These are phyloP conservation scores for Erebia palarica DNA, from an alignment of 2,888 invertebrate species.

Conservation along the genomic window DNA sequence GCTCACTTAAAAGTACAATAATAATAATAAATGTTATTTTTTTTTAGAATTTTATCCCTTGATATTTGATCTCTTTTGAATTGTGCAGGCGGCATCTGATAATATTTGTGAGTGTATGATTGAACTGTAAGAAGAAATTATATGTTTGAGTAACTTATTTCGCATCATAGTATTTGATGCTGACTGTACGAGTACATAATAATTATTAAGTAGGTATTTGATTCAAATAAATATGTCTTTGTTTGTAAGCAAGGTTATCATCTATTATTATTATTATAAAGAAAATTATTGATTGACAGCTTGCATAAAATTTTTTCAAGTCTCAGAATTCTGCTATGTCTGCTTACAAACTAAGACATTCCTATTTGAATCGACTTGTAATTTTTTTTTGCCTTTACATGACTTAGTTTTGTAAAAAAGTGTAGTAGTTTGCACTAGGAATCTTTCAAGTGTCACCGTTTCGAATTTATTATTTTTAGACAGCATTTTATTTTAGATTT, in stretches of 20 bases:
- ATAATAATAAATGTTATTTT: conserved; percentile 60
- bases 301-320: background rate
- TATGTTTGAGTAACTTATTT: conserved; percentile 4
- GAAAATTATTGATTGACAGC: too few species aligned
- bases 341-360: background rate
- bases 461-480: conserved; percentile 76
- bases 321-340: background rate
- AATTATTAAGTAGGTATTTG: background rate
- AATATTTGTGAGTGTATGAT: conserved; percentile 2
- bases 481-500: conserved; percentile 54
- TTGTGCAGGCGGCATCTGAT: conserved; percentile 16
- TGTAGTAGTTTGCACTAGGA: conserved; percentile 38
- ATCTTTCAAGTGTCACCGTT: conserved; percentile 57
- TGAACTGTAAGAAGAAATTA: conserved; percentile 3
- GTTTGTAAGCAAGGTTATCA: background rate
- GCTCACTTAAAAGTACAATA: conserved; percentile 70
- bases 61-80: conserved; percentile 67
- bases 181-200: conserved; percentile 60
- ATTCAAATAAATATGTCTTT: background rate
- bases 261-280: too few species aligned
- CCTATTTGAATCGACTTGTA: conserved; percentile 21
- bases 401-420: conserved; percentile 51
- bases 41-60: conserved; percentile 67
- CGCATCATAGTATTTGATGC: conserved; percentile 17
- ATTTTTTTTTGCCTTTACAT: conserved; percentile 55